Evolutionary conservation across 2,888 invertebrate genomes (phyloP).

Genomic region (Glyphotaelius pellucidus): DNA sequence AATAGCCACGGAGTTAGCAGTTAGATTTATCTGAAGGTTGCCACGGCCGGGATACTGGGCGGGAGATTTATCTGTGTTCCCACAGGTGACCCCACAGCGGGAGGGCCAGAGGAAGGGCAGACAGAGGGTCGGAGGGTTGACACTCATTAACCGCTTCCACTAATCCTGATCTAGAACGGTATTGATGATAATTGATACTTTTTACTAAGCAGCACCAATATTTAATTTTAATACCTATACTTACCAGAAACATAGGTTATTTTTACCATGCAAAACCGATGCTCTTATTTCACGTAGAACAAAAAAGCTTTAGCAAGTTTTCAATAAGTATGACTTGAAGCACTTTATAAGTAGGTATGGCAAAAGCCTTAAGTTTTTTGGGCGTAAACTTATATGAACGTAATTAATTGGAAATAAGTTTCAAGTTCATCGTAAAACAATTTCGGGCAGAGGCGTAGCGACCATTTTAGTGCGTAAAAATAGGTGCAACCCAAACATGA

Average conservation of each 20-base stretch:
- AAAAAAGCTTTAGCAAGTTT: neutral
- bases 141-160: constrained; percentile 42
- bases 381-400: neutral
- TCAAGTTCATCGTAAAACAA: neutral
- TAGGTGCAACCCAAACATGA: neutral
- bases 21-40: constrained; percentile 47
- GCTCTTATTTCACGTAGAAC: neutral
- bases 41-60: constrained; percentile 23
- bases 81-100: constrained; percentile 58
- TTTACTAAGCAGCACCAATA: neutral
- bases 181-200: constrained; percentile 31
- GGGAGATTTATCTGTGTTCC: constrained; percentile 62
- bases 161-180: constrained; percentile 9
- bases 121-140: constrained; percentile 54
- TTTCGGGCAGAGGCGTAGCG: neutral
- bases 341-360: no score
- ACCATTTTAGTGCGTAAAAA: neutral
- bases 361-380: no score
- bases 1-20: constrained; percentile 50
- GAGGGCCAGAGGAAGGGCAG: neutral
- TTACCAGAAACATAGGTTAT: no score
- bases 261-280: neutral
- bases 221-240: no score
- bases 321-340: neutral
- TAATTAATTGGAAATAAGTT: neutral